Percentiles rank a stretch among this genome's conserved stretches.
phyloP scores from a whole-genome alignment of 2,113 vertebrate genomes.

The Cariama cristata region DNA sequence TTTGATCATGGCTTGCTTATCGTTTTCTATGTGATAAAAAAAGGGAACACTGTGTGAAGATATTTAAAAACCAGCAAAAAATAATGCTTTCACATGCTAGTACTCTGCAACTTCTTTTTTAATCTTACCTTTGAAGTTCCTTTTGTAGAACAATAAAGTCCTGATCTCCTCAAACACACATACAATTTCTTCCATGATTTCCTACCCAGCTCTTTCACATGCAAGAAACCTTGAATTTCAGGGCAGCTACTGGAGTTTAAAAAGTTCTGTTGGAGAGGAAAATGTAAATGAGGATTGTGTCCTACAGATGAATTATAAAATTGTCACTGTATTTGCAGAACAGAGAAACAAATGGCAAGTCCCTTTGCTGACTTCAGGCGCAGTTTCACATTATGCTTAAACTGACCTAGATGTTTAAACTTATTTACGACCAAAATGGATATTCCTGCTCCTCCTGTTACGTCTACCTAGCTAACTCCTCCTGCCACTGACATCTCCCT shows the following conservation, averaged over 20 bases:
- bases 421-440: background rate
- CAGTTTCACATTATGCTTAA: background rate
- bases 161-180: slow-evolving; percentile 92
- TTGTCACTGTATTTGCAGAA: background rate
- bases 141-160: slow-evolving; percentile 97
- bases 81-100: background rate
- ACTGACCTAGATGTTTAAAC: background rate
- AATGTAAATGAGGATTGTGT: background rate
- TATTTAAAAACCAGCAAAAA: background rate
- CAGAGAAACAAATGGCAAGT: background rate
- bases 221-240: slow-evolving; percentile 95
- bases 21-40: background rate
- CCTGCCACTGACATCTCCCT: background rate
- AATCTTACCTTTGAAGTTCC: slow-evolving; percentile 92
- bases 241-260: slow-evolving; percentile 92
- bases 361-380: background rate
- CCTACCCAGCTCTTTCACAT: slow-evolving; percentile 92
- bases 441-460: background rate
- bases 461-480: background rate
- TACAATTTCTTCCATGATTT: slow-evolving; percentile 97
- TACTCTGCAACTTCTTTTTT: background rate
- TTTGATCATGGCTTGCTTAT: background rate
- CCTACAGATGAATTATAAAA: background rate
- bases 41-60: background rate
- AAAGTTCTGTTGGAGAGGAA: slow-evolving; percentile 85